Percentiles rank a stretch among this genome's conserved stretches.
Evolutionary conservation across 2,797 vertebrate genomes (phyloP).

Genomic region (Danio albolineatus): DNA sequence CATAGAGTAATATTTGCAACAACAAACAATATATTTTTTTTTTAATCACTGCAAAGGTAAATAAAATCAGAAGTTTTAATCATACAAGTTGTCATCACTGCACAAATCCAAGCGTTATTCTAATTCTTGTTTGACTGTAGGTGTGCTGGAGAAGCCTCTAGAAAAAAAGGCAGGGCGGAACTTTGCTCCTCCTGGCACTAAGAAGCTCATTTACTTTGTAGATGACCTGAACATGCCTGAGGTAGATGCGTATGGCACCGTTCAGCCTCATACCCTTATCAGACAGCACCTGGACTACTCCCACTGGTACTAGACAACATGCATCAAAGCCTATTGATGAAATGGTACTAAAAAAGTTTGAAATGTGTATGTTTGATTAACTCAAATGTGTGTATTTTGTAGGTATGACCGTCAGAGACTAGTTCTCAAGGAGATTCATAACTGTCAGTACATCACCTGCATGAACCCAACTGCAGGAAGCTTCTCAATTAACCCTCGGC

Average conservation of each 20-base stretch:
- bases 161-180: slow-evolving; percentile 85
- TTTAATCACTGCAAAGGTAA: background rate
- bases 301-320: slow-evolving; percentile 72
- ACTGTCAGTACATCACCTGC: slow-evolving; percentile 91
- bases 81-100: background rate
- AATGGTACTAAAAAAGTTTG: background rate
- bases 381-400: slow-evolving; percentile 40
- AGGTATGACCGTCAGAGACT: slow-evolving; percentile 97
- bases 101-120: background rate
- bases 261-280: slow-evolving; percentile 84
- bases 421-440: slow-evolving; percentile 91
- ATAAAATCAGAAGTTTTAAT: background rate
- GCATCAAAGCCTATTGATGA: background rate
- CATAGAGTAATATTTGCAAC: background rate
- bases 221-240: slow-evolving; percentile 86
- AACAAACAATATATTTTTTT: background rate
- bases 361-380: slow-evolving; percentile 10
- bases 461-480: slow-evolving; percentile 94
- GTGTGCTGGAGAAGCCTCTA: slow-evolving; percentile 82
- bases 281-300: slow-evolving; percentile 83
- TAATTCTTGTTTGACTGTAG: slow-evolving; percentile 60
- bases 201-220: slow-evolving; percentile 85
- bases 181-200: slow-evolving; percentile 78
- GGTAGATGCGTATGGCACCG: slow-evolving; percentile 81
- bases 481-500: slow-evolving; percentile 91